A percentile compares a stretch with the other conserved stretches of the same genome.
Evolutionary conservation across 2,888 invertebrate species (phyloP).

Genomic region (Tigriopus californicus): DNA sequence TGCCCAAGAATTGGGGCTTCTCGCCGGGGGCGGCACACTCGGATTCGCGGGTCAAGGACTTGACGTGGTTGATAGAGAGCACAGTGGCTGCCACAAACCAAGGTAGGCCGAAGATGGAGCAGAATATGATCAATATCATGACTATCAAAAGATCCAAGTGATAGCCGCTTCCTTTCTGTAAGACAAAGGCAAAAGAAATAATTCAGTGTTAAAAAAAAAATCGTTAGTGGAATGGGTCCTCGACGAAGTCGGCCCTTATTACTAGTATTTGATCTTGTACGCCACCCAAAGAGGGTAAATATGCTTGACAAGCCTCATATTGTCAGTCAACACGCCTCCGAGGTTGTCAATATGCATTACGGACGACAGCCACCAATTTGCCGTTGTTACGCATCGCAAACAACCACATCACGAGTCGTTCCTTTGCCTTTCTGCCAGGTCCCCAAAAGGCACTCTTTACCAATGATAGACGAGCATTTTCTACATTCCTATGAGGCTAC

Average conservation of each 20-base stretch:
- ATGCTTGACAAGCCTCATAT: too few species aligned
- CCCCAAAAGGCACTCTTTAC: neutral
- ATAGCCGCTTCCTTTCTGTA: constrained; percentile 33
- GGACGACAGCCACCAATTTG: too few species aligned
- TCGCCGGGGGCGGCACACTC: constrained; percentile 33
- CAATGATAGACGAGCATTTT: neutral
- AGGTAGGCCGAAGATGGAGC: constrained; percentile 31
- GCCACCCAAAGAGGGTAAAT: too few species aligned
- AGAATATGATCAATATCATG: constrained; percentile 28
- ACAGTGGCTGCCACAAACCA: constrained; percentile 35
- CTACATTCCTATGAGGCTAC: neutral
- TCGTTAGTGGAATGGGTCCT: too few species aligned
- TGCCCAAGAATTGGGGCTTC: constrained; percentile 31
- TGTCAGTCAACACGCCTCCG: too few species aligned
- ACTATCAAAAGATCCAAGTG: constrained; percentile 34
- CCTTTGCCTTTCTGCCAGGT: too few species aligned
- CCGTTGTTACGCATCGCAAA: too few species aligned
- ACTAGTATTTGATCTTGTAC: too few species aligned
- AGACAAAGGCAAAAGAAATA: neutral
- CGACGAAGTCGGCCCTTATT: too few species aligned
- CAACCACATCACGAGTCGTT: too few species aligned
- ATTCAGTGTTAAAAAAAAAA: too few species aligned
- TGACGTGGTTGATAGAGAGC: constrained; percentile 31
- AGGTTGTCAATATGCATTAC: too few species aligned
- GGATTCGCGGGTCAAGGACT: constrained; percentile 25